Evolutionary conservation across 1,140 invertebrate genomes (phyloP).

Genomic region (Hypothenemus hampei): DNA sequence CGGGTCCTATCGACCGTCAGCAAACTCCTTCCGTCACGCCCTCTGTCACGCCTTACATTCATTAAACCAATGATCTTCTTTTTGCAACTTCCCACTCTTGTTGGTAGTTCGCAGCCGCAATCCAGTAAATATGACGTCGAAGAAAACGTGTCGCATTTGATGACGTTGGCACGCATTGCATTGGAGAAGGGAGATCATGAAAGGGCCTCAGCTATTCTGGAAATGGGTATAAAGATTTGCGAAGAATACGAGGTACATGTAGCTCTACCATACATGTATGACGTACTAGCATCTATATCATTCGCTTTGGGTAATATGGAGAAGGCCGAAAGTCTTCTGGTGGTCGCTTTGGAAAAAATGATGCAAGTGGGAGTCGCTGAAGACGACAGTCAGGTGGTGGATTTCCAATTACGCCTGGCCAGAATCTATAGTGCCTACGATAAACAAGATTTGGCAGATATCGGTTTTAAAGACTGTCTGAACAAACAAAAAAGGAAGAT

Average conservation of each 20-base stretch:
- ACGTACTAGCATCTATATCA: constrained; percentile 40
- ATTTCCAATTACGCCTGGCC: constrained; percentile 42
- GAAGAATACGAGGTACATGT: constrained; percentile 38
- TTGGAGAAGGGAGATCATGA: constrained; percentile 41
- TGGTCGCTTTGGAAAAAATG: constrained; percentile 32
- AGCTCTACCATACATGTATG: constrained; percentile 40
- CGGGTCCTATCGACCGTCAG: background rate
- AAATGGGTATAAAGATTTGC: constrained; percentile 41
- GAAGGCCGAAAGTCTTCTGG: constrained; percentile 40
- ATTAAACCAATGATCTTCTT: constrained; percentile 15
- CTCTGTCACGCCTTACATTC: background rate
- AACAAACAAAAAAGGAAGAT: constrained; percentile 41
- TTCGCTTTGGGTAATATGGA: constrained; percentile 38
- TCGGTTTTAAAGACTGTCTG: constrained; percentile 41
- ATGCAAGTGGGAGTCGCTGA: constrained; percentile 30
- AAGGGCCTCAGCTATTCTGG: constrained; percentile 40
- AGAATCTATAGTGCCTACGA: constrained; percentile 39
- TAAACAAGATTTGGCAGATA: constrained; percentile 39
- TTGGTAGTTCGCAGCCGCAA: background rate
- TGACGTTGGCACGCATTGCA: constrained; percentile 38
- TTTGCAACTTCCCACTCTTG: constrained; percentile 3
- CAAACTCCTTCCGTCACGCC: background rate
- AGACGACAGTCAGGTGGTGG: constrained; percentile 37
- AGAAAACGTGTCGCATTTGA: constrained; percentile 41
- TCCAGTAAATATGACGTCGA: constrained; percentile 34